These are phyloP conservation scores for Trachelus troglodyta DNA, from an alignment of 2,888 invertebrate species.

Conservation along the genomic window DNA sequence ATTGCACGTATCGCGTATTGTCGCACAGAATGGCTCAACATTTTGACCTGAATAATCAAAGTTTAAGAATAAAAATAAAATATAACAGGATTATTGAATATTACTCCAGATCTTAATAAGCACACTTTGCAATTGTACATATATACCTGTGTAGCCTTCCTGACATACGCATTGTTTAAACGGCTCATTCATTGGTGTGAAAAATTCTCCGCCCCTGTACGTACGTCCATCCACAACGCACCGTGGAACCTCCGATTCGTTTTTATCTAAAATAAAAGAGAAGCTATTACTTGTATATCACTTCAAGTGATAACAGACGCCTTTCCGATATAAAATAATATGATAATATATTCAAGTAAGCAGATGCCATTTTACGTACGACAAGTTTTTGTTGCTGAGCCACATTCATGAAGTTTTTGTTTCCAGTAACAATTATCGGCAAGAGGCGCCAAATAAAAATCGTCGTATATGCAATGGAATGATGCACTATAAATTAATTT, in stretches of 20 bases:
- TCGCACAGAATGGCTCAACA: conserved; percentile 52
- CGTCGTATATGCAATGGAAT: too few species aligned
- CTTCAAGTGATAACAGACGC: not conserved
- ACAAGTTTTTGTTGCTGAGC: conserved; percentile 34
- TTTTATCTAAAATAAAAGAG: conserved; percentile 31
- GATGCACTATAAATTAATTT: too few species aligned
- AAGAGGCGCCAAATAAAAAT: too few species aligned
- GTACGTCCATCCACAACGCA: conserved; percentile 50
- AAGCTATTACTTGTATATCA: not conserved
- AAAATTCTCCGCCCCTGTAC: conserved; percentile 48
- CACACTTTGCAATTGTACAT: not conserved
- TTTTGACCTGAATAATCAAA: conserved; percentile 37
- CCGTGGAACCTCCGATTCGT: conserved; percentile 31
- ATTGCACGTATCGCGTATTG: too few species aligned
- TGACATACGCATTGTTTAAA: conserved; percentile 40
- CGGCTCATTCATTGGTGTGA: conserved; percentile 34
- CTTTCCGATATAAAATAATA: not conserved
- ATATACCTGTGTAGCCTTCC: conserved; percentile 41
- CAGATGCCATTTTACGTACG: conserved; percentile 39
- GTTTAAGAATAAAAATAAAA: not conserved
- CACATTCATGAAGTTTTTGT: too few species aligned
- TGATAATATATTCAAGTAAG: not conserved
- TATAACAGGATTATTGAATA: not conserved
- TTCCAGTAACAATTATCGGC: conserved; percentile 44
- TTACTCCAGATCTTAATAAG: too few species aligned